These are phyloP conservation scores for Noctilio leporinus DNA, from an alignment of 2,113 vertebrate genomes.

Conservation along the genomic window DNA sequence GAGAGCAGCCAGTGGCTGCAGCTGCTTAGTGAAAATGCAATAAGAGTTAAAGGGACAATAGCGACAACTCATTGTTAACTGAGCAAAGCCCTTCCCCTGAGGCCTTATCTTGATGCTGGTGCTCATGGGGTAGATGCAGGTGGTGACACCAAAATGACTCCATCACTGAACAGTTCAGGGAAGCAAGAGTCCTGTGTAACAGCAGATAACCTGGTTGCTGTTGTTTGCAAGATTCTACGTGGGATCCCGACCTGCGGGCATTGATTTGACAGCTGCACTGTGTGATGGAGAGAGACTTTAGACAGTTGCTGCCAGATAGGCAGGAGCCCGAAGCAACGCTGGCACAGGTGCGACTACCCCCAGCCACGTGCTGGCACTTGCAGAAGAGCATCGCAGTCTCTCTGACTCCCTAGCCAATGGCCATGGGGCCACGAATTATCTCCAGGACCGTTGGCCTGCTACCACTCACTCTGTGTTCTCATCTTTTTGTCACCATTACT, in stretches of 20 bases:
- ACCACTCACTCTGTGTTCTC: neutral
- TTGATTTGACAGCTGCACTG: constrained; percentile 63
- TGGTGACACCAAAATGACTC: constrained; percentile 64
- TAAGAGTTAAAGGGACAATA: neutral
- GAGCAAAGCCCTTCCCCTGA: constrained; percentile 43
- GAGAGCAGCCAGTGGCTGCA: neutral
- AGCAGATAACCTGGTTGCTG: constrained; percentile 72
- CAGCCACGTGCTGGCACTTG: neutral
- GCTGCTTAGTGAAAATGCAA: neutral
- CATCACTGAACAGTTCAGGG: constrained; percentile 53
- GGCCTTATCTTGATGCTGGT: constrained; percentile 67
- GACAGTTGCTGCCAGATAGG: constrained; percentile 61
- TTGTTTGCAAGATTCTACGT: constrained; percentile 68
- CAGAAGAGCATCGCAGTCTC: neutral
- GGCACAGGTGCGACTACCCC: neutral
- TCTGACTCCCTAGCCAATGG: neutral
- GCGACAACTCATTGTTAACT: constrained; percentile 22
- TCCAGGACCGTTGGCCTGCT: neutral
- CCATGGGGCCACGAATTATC: neutral
- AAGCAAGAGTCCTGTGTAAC: constrained; percentile 52
- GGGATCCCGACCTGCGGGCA: constrained; percentile 50
- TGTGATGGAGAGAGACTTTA: constrained; percentile 53
- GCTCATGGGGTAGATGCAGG: constrained; percentile 52
- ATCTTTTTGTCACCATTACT: neutral
- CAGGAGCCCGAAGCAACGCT: constrained; percentile 64